Evolutionary conservation across 1,140 invertebrate genomes (phyloP), one percentile per base, ranked within the genome.

Genomic region (Arion vulgaris): DNA sequence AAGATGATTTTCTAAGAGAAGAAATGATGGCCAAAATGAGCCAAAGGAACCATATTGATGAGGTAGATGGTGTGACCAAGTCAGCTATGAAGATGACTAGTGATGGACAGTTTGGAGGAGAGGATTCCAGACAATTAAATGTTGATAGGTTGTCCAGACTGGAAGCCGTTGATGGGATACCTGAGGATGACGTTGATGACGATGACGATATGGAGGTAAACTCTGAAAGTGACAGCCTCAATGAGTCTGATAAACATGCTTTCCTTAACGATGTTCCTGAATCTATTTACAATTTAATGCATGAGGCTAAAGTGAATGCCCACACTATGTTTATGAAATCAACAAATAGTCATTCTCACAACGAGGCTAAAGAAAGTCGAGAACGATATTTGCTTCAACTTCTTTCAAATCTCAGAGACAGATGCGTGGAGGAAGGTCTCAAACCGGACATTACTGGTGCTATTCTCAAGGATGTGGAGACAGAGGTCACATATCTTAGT

Each of bases 41-140:
- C 36, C 68, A 57, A n/a, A 45, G 66, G 45, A 28, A 23, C 26
- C 23, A 75, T n/a, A 36, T 32, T 34, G 89, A 90, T 81, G 89
- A 90, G 72, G 88, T 90, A 2, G 88, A 90, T 82, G 89, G 88
- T 7, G 84, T 78, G 19, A 66, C 83, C 73, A 85, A 68, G 79
- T 66, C 49, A 71, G 66, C 26, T 34, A 32, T 45, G 41, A 85
- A 36, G 36, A 51, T n/a, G 45, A 34, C 49, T 19, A 28, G 71
- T 45, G 69, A 80, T 49, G 28, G 39, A 53, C 28, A 34, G 49
- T 19, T 74, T 69, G 69, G 41, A 34, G 41, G 57, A 19, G 28
- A 34, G 23, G 19, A 32, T 15, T 32, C 53, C 36, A 39, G 45
- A 45, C 26, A 74, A 4, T 39, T 73, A 23, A 73, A 51, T 36